phyloP scores from a whole-genome alignment of 2,113 vertebrate species.

The Tupaia tana region DNA sequence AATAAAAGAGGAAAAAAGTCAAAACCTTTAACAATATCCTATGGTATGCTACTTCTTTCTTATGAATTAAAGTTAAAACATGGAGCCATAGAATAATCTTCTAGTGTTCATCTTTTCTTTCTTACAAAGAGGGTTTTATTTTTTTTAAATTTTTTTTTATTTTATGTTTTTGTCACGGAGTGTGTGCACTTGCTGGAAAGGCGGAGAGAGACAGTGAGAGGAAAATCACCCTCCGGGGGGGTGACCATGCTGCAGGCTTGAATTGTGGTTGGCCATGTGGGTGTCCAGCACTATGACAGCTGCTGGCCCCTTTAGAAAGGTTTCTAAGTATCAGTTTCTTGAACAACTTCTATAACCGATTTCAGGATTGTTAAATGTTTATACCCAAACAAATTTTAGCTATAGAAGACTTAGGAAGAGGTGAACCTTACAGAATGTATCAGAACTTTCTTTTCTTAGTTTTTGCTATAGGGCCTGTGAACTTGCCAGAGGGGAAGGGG shows the following conservation, averaged over 20 bases:
- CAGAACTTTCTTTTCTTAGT: not conserved
- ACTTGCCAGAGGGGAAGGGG: too few relatives aligned
- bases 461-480: too few relatives aligned
- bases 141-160: too few relatives aligned
- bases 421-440: not conserved
- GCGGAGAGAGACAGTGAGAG: too few relatives aligned
- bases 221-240: too few relatives aligned
- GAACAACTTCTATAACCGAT: constrained; percentile 57
- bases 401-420: constrained; percentile 50
- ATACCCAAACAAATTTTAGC: constrained; percentile 40
- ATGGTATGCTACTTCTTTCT: constrained; percentile 56
- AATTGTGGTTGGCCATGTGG: too few relatives aligned
- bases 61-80: constrained; percentile 60
- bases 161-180: not conserved
- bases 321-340: constrained; percentile 48
- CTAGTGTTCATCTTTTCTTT: not conserved
- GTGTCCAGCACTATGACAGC: too few relatives aligned
- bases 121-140: constrained; percentile 21
- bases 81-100: constrained; percentile 46
- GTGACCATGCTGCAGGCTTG: too few relatives aligned
- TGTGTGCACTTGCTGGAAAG: too few relatives aligned
- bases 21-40: constrained; percentile 48
- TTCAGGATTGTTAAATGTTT: constrained; percentile 52
- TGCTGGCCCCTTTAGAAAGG: not conserved
- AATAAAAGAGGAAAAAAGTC: constrained; percentile 58